Conservation (phyloP, 2,797 vertebrate genomes). For the Tolypeutes matacus region DNA sequence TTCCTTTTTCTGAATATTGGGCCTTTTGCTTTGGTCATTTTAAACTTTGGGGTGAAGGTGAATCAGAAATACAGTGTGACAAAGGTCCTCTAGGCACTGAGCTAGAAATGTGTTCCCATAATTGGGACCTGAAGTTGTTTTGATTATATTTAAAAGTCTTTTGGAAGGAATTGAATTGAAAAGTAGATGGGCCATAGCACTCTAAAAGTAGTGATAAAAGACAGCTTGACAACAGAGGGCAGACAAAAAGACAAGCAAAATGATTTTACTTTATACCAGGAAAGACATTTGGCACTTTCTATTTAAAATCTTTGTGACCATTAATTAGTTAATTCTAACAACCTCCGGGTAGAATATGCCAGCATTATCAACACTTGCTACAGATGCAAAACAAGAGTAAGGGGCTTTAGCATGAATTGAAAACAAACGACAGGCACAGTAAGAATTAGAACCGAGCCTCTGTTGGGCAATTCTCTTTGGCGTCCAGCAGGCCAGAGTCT, state of each 20-base stretch:
- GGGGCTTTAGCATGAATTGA: conserved; percentile 39
- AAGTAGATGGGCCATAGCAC: conserved; percentile 47
- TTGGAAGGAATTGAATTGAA: conserved; percentile 45
- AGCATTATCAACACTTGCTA: conserved; percentile 51
- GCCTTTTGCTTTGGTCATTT: neutral
- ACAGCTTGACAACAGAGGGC: conserved; percentile 32
- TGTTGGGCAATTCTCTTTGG: conserved; percentile 40
- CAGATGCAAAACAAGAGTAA: conserved; percentile 60
- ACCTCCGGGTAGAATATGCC: conserved; percentile 18
- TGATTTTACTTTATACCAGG: conserved; percentile 30
- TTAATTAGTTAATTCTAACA: conserved; percentile 68
- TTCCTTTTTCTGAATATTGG: neutral
- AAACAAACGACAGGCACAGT: conserved; percentile 34
- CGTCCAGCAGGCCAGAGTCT: conserved; percentile 29
- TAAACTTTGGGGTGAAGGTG: neutral
- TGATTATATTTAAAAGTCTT: conserved; percentile 36
- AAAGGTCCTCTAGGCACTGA: neutral
- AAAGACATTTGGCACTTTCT: conserved; percentile 44
- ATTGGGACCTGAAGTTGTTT: conserved; percentile 25
- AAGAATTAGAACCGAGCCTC: conserved; percentile 55
- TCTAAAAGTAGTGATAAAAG: conserved; percentile 24
- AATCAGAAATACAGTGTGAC: conserved; percentile 3
- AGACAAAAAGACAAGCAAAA: conserved; percentile 49
- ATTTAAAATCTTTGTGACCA: conserved; percentile 70
- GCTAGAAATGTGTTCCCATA: conserved; percentile 40